Evolutionary conservation across 2,888 invertebrate species (phyloP), one percentile per base, ranked within the genome.

Genomic region (Sceliomorpha sp.): DNA sequence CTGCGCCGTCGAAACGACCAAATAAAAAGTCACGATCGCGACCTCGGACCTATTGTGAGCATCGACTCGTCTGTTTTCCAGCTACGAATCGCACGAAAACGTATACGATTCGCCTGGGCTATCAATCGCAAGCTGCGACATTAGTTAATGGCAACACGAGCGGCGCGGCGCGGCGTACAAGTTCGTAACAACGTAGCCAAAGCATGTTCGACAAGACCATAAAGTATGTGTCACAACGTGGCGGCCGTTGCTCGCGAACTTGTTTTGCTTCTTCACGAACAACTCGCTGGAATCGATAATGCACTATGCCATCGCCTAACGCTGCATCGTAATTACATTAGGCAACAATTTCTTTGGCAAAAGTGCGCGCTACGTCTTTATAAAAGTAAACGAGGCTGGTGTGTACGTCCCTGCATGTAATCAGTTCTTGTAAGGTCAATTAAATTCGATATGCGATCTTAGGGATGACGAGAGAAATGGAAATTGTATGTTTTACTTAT

Each of bases 141-240:
- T 83, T 81, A 80, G 80, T 81, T 81, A 79, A 71, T 76, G 67
- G 76, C 77, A 80, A 83, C 82, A 79, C 76, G 77, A 70, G 66
- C 71, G 73, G 71, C 70, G 72, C 77, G 80, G 77, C 69, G 66
- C 71, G 73, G 71, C 70, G 72, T 78, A 81, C 83, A 83, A 80
- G 76, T 79, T 73, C 74, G 83, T 81, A 80, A 81, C 81, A 76
- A 68, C 66, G 73, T 73, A 74, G 66, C 75, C 58, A 37, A 71
- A 48, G 53, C 77, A 62, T 82, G 82, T 82, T 77, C 75, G 76
- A 82, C 80, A 80, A 77, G 81, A 78, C 76, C 78, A 76, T 83
- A 83, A 83, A 83, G 78, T 81, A 80, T 74, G 60, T 71, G 75
- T 78, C 75, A 69, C 78, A 50, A 31, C 15, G 71, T 64, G 70